Conservation (phyloP, 2,113 vertebrate species). For the Pachypanchax playfairii region DNA sequence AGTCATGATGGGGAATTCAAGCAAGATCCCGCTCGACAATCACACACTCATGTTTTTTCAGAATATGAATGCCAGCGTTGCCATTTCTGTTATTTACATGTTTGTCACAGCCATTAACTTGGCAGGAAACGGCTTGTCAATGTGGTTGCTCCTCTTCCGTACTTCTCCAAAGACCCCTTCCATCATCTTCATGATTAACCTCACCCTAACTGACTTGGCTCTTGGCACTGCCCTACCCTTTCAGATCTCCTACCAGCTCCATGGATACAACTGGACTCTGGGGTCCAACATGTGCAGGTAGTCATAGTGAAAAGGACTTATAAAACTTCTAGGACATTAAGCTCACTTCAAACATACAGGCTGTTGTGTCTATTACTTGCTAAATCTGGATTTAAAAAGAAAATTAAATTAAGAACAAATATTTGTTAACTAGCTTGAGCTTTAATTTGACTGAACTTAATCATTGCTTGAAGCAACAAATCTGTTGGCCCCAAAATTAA, state of each 20-base stretch:
- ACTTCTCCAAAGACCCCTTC: conserved; percentile 86
- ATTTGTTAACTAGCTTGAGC: too few species aligned
- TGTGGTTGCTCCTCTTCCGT: conserved; percentile 86
- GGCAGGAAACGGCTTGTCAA: conserved; percentile 85
- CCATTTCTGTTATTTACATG: conserved; percentile 82
- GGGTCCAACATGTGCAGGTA: conserved; percentile 82
- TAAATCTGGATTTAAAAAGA: not conserved
- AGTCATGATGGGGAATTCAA: conserved; percentile 60
- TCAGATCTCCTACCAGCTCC: conserved; percentile 87
- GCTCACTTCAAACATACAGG: not conserved
- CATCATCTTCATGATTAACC: conserved; percentile 94
- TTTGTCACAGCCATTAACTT: conserved; percentile 84
- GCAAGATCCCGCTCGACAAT: conserved; percentile 71
- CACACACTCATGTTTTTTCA: conserved; percentile 83
- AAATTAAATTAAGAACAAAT: not conserved
- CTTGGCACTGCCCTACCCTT: conserved; percentile 88
- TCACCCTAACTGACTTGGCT: conserved; percentile 88
- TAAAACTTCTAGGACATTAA: not conserved
- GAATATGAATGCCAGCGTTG: conserved; percentile 57
- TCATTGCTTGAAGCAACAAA: too few species aligned
- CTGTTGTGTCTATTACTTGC: too few species aligned
- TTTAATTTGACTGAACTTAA: too few species aligned
- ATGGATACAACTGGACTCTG: conserved; percentile 84
- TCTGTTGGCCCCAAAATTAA: too few species aligned
- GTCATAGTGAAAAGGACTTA: too few species aligned